Conservation (phyloP, 2,113 vertebrate species). For the Oophaga pumilio region DNA sequence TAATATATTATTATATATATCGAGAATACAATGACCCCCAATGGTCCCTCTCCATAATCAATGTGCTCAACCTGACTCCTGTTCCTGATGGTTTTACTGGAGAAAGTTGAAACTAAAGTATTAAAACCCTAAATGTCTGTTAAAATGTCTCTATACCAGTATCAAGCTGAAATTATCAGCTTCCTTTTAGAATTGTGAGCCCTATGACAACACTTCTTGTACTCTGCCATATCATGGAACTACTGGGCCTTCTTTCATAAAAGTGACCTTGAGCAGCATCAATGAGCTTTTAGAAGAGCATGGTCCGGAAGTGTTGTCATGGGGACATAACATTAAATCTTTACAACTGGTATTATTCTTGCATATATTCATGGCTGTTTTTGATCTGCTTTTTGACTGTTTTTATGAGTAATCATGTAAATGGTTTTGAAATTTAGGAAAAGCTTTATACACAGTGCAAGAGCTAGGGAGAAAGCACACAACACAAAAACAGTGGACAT, state of each 20-base stretch:
- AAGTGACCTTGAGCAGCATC: too few species aligned
- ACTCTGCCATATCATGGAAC: not conserved
- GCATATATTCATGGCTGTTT: not conserved
- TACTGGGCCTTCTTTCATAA: not conserved
- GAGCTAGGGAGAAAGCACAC: too few species aligned
- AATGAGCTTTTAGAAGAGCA: not conserved
- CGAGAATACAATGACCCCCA: not conserved
- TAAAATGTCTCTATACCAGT: not conserved
- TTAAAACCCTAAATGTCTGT: not conserved
- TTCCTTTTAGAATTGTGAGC: too few species aligned
- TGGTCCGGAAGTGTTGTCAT: not conserved
- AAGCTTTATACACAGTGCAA: not conserved
- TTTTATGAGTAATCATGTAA: too few species aligned
- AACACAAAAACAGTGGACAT: too few species aligned
- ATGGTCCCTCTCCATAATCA: slow-evolving; percentile 53
- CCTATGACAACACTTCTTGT: not conserved
- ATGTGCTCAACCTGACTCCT: slow-evolving; percentile 1
- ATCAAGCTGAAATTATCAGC: too few species aligned
- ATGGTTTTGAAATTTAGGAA: too few species aligned
- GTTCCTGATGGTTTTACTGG: not conserved
- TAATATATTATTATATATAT: not conserved
- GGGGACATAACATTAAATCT: not conserved
- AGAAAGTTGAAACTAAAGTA: not conserved
- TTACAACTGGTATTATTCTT: not conserved
- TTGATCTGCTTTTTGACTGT: too few species aligned